These are phyloP conservation scores for Trissolcus basalis DNA, from an alignment of 1,140 invertebrate genomes.

Conservation along the genomic window DNA sequence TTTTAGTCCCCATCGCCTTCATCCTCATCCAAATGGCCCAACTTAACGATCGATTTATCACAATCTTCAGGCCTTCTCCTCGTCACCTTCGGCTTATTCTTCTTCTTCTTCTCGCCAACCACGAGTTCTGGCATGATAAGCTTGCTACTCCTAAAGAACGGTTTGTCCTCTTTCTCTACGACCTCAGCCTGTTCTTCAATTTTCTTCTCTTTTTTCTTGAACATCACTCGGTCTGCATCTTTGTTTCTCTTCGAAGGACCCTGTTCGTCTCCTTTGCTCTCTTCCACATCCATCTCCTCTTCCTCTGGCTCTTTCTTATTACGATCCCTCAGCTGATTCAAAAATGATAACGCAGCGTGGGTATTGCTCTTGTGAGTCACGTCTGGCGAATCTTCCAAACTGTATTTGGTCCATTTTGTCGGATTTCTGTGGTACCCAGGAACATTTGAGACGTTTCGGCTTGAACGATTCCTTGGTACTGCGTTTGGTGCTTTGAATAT, in stretches of 20 bases:
- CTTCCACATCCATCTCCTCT: conserved; percentile 55
- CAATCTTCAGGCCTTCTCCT: conserved; percentile 4
- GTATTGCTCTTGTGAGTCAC: conserved; percentile 85
- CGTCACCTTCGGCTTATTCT: conserved; percentile 58
- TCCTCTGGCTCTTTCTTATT: conserved; percentile 61
- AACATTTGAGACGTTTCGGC: conserved; percentile 68
- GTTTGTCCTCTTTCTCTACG: conserved; percentile 70
- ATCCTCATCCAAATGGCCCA: conserved; percentile 24
- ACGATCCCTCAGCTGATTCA: conserved; percentile 79
- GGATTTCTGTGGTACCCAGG: conserved; percentile 85
- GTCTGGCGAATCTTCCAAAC: conserved; percentile 83
- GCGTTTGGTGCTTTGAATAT: conserved; percentile 85
- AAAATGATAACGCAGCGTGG: conserved; percentile 82
- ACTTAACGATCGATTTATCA: conserved; percentile 16
- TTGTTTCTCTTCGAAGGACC: conserved; percentile 32
- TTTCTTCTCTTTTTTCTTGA: conserved; percentile 51
- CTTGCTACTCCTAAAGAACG: conserved; percentile 81
- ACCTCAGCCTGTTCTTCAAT: background rate
- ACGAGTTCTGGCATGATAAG: conserved; percentile 87
- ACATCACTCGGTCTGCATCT: conserved; percentile 57
- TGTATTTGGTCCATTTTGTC: conserved; percentile 86
- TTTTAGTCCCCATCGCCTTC: conserved; percentile 31
- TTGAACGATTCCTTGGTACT: conserved; percentile 75
- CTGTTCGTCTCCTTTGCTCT: conserved; percentile 5
- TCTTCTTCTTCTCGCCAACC: conserved; percentile 80